Conservation (phyloP, 2,888 invertebrate species). For the Tuta absoluta region DNA sequence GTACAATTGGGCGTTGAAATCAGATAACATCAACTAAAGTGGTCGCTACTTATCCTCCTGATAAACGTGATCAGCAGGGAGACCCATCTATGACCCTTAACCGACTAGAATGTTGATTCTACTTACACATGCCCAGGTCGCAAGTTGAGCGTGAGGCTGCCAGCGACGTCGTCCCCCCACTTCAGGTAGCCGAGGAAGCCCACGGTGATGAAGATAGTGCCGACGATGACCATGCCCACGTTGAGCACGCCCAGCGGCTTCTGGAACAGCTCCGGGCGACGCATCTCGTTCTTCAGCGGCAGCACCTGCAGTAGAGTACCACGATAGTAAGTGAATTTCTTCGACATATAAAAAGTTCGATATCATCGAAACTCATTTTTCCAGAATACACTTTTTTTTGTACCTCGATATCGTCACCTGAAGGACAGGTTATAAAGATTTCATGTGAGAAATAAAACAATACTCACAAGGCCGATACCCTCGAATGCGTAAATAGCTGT, state of each 20-base stretch:
- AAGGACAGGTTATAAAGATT: too few species aligned
- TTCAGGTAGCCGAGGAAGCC: conserved; percentile 94
- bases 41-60: too few species aligned
- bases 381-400: not conserved
- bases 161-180: conserved; percentile 90
- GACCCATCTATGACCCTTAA: too few species aligned
- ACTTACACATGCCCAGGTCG: conserved; percentile 82
- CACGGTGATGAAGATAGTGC: conserved; percentile 87
- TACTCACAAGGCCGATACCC: conserved; percentile 91
- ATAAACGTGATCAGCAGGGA: too few species aligned
- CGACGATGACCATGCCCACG: conserved; percentile 92
- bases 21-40: too few species aligned
- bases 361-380: too few species aligned
- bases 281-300: conserved; percentile 96
- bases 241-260: conserved; percentile 92
- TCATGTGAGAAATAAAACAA: not conserved
- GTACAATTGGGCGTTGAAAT: too few species aligned
- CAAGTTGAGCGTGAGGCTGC: conserved; percentile 94
- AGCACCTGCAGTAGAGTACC: conserved; percentile 83
- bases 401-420: not conserved
- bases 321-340: not conserved
- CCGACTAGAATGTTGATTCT: not conserved
- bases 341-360: not conserved
- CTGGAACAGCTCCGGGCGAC: conserved; percentile 87
- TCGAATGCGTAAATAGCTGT: conserved; percentile 98